These are phyloP conservation scores for Meiosimyza platycephala DNA, from an alignment of 2,888 invertebrate genomes.

Conservation along the genomic window DNA sequence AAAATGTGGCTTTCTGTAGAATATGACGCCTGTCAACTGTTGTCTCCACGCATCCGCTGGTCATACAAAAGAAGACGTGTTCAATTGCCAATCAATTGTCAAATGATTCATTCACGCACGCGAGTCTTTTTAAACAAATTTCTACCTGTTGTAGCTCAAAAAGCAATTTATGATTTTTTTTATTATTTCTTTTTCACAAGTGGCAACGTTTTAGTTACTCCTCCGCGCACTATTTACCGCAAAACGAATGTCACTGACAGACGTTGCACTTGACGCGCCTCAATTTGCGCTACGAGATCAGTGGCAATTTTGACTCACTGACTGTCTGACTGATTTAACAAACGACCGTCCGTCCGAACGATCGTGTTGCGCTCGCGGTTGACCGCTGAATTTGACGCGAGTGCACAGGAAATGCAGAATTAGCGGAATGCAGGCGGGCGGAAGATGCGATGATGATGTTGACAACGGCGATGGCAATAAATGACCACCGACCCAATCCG, in stretches of 20 bases:
- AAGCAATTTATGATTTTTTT: too few relatives aligned
- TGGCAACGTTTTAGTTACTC: too few relatives aligned
- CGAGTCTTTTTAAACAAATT: too few relatives aligned
- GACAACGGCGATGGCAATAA: slow-evolving; percentile 17
- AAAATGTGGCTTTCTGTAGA: too few relatives aligned
- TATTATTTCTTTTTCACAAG: too few relatives aligned
- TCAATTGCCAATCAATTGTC: too few relatives aligned
- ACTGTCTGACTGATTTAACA: background rate
- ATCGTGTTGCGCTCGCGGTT: slow-evolving; percentile 2
- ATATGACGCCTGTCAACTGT: too few relatives aligned
- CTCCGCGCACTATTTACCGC: background rate
- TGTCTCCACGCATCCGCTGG: too few relatives aligned
- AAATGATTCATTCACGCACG: too few relatives aligned
- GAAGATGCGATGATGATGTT: slow-evolving; percentile 40
- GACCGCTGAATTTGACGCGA: background rate
- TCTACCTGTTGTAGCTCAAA: too few relatives aligned
- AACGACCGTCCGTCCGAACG: background rate
- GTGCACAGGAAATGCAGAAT: slow-evolving; percentile 40
- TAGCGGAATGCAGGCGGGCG: slow-evolving; percentile 47
- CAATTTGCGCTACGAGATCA: background rate
- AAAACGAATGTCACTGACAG: background rate
- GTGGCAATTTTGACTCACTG: background rate
- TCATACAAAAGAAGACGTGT: too few relatives aligned
- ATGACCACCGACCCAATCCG: slow-evolving; percentile 31
- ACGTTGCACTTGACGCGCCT: background rate